Evolutionary conservation across 2,888 invertebrate species (phyloP).

Genomic region (Ochlodes sylvanus): DNA sequence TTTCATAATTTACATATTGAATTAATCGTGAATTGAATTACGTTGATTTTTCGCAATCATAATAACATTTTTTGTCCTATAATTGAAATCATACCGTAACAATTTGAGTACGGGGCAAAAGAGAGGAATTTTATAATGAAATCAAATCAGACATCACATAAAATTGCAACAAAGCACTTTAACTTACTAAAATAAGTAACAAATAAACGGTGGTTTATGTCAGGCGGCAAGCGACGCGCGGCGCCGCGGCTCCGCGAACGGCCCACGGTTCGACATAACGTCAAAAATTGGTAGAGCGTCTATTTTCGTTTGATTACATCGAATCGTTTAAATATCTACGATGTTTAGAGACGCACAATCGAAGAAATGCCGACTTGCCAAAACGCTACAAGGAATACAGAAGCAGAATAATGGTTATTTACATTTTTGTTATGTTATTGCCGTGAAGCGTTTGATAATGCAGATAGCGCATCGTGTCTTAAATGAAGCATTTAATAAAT

Average conservation of each 20-base stretch:
- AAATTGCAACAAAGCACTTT: no score
- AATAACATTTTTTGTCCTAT: no score
- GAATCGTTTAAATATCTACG: neutral
- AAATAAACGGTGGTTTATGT: no score
- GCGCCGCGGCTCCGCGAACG: no score
- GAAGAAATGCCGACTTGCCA: neutral
- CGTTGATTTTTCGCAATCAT: no score
- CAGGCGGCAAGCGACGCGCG: no score
- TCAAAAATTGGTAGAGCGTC: neutral
- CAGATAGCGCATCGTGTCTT: conserved; percentile 21
- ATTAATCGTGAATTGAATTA: no score
- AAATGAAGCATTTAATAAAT: conserved; percentile 27
- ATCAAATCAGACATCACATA: no score
- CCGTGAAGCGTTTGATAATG: conserved; percentile 19
- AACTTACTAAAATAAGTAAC: no score
- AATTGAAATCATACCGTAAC: neutral
- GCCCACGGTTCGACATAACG: neutral
- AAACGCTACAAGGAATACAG: neutral
- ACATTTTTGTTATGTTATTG: neutral
- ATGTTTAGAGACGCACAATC: neutral
- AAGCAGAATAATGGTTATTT: neutral
- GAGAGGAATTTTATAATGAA: no score
- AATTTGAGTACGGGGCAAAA: neutral
- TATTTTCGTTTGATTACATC: conserved; percentile 3
- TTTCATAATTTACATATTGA: no score